Evolutionary conservation across 2,113 vertebrate genomes (phyloP).

Genomic region (Odontophorus gujanensis): DNA sequence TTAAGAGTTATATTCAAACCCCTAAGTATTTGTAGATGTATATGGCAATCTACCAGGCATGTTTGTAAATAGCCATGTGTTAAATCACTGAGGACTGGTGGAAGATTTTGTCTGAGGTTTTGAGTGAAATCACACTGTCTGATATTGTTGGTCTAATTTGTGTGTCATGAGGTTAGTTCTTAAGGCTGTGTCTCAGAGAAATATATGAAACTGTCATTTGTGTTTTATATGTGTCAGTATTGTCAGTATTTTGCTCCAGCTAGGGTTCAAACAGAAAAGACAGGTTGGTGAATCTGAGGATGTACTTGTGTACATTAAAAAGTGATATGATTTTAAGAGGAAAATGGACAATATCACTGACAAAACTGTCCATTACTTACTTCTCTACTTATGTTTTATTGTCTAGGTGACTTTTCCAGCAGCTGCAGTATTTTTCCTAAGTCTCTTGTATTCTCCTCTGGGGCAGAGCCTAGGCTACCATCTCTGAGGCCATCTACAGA

Average conservation of each 20-base stretch:
- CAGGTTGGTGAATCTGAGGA: not conserved
- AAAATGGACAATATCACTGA: not conserved
- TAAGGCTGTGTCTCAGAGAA: not conserved
- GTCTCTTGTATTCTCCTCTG: not conserved
- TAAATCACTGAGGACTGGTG: not conserved
- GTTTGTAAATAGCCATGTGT: not conserved
- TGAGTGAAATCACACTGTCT: not conserved
- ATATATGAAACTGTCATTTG: not conserved
- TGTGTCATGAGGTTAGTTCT: not conserved
- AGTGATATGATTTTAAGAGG: not conserved
- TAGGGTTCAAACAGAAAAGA: not conserved
- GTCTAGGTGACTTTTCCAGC: not conserved
- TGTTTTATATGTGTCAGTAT: not conserved
- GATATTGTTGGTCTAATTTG: not conserved
- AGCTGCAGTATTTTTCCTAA: not conserved
- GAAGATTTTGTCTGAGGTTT: not conserved
- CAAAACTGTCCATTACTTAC: not conserved
- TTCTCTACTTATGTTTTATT: not conserved
- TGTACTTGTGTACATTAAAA: not conserved
- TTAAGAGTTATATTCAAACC: not conserved
- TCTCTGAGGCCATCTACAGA: not conserved
- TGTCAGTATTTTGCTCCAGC: not conserved
- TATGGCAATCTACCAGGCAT: not conserved
- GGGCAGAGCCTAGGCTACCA: not conserved
- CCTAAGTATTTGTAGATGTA: not conserved